Evolutionary conservation across 1,140 invertebrate species (phyloP).

Genomic region (Leptestheria dahalacensis): DNA sequence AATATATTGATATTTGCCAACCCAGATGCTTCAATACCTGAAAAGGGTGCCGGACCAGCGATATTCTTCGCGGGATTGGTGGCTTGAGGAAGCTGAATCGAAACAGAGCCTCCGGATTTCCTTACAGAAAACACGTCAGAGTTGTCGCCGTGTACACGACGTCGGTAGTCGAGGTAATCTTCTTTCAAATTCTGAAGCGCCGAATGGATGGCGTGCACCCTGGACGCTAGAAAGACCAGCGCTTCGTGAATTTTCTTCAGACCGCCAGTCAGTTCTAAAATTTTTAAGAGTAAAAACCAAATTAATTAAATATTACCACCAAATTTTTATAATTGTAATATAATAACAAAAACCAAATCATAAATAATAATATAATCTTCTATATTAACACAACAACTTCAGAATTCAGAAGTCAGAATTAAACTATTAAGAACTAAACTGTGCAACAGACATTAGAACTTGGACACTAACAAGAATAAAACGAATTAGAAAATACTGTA

Average conservation of each 20-base stretch:
- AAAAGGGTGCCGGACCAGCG: slow-evolving; percentile 31
- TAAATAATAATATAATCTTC: slow-evolving; percentile 9
- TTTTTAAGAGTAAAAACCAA: slow-evolving; percentile 14
- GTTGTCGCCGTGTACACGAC: slow-evolving; percentile 57
- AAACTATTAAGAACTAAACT: background rate
- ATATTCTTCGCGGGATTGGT: slow-evolving; percentile 24
- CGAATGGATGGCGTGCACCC: slow-evolving; percentile 58
- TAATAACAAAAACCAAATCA: slow-evolving; percentile 13
- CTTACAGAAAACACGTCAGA: slow-evolving; percentile 57
- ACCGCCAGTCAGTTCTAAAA: slow-evolving; percentile 49
- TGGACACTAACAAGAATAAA: background rate
- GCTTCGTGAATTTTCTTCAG: slow-evolving; percentile 68
- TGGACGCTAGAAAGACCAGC: slow-evolving; percentile 65
- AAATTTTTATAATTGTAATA: slow-evolving; percentile 22
- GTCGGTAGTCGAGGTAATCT: slow-evolving; percentile 61
- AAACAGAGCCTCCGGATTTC: slow-evolving; percentile 21
- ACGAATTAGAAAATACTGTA: background rate
- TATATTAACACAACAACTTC: no score
- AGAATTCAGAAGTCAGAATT: no score
- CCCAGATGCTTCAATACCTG: slow-evolving; percentile 16
- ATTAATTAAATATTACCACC: slow-evolving; percentile 11
- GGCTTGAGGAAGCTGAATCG: slow-evolving; percentile 6
- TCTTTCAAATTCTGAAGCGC: slow-evolving; percentile 54
- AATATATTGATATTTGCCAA: background rate
- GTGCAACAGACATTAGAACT: background rate